Base-by-base conservation (phyloP, 2,888 invertebrate species). In the Spatulosminthurus flaviceps region DNA sequence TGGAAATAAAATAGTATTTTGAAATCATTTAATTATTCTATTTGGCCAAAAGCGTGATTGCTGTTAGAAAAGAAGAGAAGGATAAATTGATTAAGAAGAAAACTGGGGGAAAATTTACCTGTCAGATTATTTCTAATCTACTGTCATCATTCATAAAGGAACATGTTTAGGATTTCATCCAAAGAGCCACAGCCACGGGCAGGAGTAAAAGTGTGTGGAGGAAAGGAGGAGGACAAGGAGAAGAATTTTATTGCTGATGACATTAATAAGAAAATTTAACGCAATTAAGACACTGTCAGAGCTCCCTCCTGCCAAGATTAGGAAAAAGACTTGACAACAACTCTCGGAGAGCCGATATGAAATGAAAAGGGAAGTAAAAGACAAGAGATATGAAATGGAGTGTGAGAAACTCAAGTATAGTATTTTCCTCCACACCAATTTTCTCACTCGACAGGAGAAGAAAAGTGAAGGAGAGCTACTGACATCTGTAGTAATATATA, bases 241-340 rank as follows among this genome's bases (percentile, higher is more conserved):
- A 51, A 19, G n/a, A 51, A 51, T 51, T 51, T 51, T 51, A 51
- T 51, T 51, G 51, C 51, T 51, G 19, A 51, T 51, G 51, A 16
- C 51, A 51, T 51, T 51, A 51, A 4, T 51, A 51, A 51, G 51
- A 51, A 51, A 51, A 51, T 51, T 51, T 51, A 51, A 51, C 16
- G 51, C 51, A 51, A 51, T 51, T 51, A 51, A 51, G 51, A 51
- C 51, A 51, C 51, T 51, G 51, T 13, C 19, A n/a, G 41, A 7
- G 41, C 13, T 51, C 19, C 16, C n/a, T 19, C 16, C 16, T 19
- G 16, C 16, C 51, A 1, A 51, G n/a, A 13, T 51, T 51, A 13
- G 13, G 41, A 13, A 41, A 41, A 7, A 9, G 19, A 51, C 34
- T 34, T 34, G 34, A 34, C 34, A 34, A 34, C 34, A 34, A 34